Base-by-base conservation (phyloP, 2,797 vertebrate genomes). In the Streptopelia turtur region DNA sequence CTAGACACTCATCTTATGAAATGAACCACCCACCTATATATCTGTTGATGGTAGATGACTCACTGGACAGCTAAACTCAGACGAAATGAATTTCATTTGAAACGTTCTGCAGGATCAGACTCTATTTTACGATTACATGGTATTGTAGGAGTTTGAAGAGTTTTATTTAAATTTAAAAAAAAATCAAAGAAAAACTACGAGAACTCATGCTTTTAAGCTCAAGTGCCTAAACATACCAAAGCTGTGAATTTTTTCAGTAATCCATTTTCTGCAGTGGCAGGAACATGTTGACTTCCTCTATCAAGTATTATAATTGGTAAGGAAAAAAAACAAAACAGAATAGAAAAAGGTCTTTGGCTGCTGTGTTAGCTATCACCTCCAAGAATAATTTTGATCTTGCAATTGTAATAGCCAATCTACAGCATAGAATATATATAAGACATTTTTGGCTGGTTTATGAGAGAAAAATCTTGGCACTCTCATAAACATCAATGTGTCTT, bases 381-480 rank as follows among this genome's bases (percentile, higher is more conserved):
- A 91, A 95, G 72, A 93, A 90, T 88, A 90, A 93, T 91, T 96
- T 96, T 93, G 64, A 90, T 94, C 89, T 93, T 92, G 79, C 76
- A 91, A 86, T 69, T 94, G 55, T 83, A 94, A 95, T 91, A 95
- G 69, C 41, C 84, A 94, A 75, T 91, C 75, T 91, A 87, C 57
- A 92, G 53, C 53, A 87, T 6, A 69, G 53, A 91, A 91, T 87
- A 91, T 94, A 83, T 83, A 72, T 65, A 83, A 69, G 65, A 69
- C 31, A 41, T 91, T 93, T 94, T 83, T 88, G 59, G 13, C 66
- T 79, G 52, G 17, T 94, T 94, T 96, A 90, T 91, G 85, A 94
- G 43, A 75, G 83, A 88, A 94, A 95, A 91, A 81, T 72, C 74
- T 79, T 59, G 59, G 63, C 59, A 13, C 23, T 92, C 33, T 83